Base-by-base conservation (phyloP, 92 coral and sea anemone species). In the Phymanthus crucifer region DNA sequence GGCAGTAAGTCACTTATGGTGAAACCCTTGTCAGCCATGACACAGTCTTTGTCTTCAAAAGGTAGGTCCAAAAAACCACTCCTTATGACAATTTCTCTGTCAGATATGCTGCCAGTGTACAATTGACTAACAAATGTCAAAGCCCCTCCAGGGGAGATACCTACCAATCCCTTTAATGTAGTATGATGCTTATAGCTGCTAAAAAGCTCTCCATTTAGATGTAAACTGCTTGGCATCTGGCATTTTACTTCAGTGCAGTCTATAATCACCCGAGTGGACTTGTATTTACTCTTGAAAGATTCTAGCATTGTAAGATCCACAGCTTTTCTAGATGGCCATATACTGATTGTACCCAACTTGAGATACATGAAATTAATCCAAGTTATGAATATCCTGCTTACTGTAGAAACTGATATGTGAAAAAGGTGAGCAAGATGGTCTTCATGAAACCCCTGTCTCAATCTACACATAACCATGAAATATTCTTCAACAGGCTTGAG, bases 11-110 rank as follows among this genome's bases (percentile, higher is more conserved):
- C 86, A 31, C 32, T 16, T 43, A 82, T 75, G 2, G 83, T 75
- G 37, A 81, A 82, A 43, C 90, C 87, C 46, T 86, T 86, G 72
- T 86, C 91, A 58, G 88, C 91, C 91, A 87, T 87, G 19, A 87
- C 85, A 19, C 84, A 76, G 47, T 87, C 91, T 17, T 57, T 57
- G 40, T 70, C 87, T 12, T 38, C 45, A 61, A 87, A 87, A 27
- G 81, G 81, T 57, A 77, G 78, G 66, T 78, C 82, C 36, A 87
- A 43, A 14, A 87, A 23, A 4, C 83, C 91, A 87, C 91, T 74
- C 19, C 85, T 29, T 17, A 33, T 57, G 12, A 70, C 79, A 35
- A 87, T 87, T 82, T 87, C 90, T 65, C 91, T 83, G 40, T 88
- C 91, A 32, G 85, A 83, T 10, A 84, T 79, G 37, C 78, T 74